Evolutionary conservation across 2,113 vertebrate species (phyloP).

Genomic region (Sceloporus tristichus): DNA sequence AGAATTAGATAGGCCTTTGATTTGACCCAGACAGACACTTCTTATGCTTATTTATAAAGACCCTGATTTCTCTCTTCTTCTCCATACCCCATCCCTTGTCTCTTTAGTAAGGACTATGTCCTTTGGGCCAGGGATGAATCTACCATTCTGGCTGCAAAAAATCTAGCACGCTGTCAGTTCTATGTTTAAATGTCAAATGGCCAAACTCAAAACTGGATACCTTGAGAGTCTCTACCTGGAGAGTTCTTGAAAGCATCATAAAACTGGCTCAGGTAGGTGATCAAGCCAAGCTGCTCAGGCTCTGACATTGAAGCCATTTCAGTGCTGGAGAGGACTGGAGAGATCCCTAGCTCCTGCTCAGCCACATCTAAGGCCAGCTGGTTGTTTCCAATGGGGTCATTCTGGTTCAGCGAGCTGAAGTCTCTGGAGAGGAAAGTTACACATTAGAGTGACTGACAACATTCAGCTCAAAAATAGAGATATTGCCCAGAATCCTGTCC

Average conservation of each 20-base stretch:
- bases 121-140: not conserved
- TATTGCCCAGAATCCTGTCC: too few species aligned
- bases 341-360: conserved; percentile 89
- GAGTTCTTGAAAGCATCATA: conserved; percentile 78
- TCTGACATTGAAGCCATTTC: conserved; percentile 80
- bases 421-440: conserved; percentile 74
- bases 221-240: conserved; percentile 45
- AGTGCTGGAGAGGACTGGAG: conserved; percentile 84
- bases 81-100: not conserved
- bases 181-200: not conserved
- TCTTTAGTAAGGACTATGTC: not conserved
- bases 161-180: not conserved
- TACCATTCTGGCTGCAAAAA: not conserved
- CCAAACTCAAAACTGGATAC: not conserved
- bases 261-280: conserved; percentile 93
- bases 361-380: conserved; percentile 82
- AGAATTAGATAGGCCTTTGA: not conserved
- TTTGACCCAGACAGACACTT: not conserved
- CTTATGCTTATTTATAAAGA: not conserved
- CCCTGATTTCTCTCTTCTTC: not conserved
- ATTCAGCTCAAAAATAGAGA: not conserved
- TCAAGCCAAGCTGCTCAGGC: conserved; percentile 86
- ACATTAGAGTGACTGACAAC: not conserved
- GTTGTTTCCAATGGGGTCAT: conserved; percentile 75
- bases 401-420: conserved; percentile 76